Percentiles rank a stretch among this genome's conserved stretches.
Evolutionary conservation across 2,113 vertebrate genomes (phyloP).

Genomic region (Tragelaphus scriptus): DNA sequence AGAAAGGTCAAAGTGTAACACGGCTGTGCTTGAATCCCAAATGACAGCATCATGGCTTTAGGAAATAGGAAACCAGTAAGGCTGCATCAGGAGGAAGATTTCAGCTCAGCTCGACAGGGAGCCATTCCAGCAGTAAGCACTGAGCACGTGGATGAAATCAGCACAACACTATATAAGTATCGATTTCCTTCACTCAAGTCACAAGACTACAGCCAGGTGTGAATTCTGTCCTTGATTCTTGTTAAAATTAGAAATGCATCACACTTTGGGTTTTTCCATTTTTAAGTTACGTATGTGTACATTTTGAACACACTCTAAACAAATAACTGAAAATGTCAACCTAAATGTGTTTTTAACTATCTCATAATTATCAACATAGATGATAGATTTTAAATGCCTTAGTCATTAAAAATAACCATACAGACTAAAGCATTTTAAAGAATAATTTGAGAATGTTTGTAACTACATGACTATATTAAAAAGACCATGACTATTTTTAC

Average conservation of each 20-base stretch:
- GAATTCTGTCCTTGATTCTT: neutral
- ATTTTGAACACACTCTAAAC: neutral
- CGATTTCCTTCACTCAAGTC: neutral
- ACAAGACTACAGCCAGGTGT: neutral
- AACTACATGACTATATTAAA: slow-evolving; percentile 24
- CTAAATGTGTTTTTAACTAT: neutral
- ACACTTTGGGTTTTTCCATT: neutral
- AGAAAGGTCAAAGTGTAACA: neutral
- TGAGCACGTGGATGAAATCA: neutral
- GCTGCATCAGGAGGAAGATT: neutral
- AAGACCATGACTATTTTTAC: slow-evolving; percentile 3
- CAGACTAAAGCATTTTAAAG: neutral
- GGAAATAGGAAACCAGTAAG: neutral
- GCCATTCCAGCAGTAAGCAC: neutral
- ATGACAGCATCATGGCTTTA: neutral
- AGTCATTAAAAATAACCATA: slow-evolving; percentile 46
- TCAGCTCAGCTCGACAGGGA: neutral
- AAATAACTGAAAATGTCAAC: neutral
- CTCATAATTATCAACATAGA: slow-evolving; percentile 12
- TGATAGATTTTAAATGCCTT: neutral
- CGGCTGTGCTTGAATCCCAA: neutral
- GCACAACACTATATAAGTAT: neutral
- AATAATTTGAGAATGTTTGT: neutral
- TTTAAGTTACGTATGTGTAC: neutral
- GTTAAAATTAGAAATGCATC: neutral